Evolutionary conservation across 2,113 vertebrate species (phyloP).

Genomic region (Entosphenus tridentatus): DNA sequence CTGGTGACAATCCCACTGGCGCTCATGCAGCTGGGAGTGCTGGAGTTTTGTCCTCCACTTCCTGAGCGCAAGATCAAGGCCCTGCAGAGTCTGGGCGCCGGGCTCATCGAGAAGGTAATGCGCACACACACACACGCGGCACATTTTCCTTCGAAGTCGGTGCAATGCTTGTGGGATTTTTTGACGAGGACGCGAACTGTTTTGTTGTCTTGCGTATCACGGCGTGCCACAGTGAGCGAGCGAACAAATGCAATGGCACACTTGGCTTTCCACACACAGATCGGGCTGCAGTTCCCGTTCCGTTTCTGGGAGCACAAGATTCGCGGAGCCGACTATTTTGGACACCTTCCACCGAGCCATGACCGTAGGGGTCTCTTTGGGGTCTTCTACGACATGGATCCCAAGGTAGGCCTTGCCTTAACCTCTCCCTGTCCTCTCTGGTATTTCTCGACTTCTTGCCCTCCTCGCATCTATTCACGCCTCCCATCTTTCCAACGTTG

Average conservation of each 20-base stretch:
- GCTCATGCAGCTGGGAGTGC: slow-evolving; percentile 60
- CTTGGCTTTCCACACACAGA: slow-evolving; percentile 22
- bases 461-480: too few species aligned
- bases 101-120: slow-evolving; percentile 74
- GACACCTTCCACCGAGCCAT: slow-evolving; percentile 49
- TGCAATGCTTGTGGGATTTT: too few species aligned
- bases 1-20: slow-evolving; percentile 61
- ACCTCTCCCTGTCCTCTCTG: neutral
- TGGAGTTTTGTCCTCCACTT: slow-evolving; percentile 56
- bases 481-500: too few species aligned
- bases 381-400: slow-evolving; percentile 87
- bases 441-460: too few species aligned
- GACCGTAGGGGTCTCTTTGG: slow-evolving; percentile 68
- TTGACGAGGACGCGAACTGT: too few species aligned
- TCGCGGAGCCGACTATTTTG: slow-evolving; percentile 85
- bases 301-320: slow-evolving; percentile 89
- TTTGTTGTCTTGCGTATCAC: too few species aligned
- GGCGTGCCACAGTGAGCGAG: too few species aligned
- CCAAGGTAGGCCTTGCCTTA: slow-evolving; percentile 33
- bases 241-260: neutral
- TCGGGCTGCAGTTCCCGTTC: slow-evolving; percentile 69
- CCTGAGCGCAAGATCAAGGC: slow-evolving; percentile 84
- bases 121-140: too few species aligned
- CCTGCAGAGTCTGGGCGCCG: slow-evolving; percentile 66
- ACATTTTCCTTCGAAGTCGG: too few species aligned